Evolutionary conservation across 2,113 vertebrate species (phyloP), one percentile per base, ranked within the genome.

Genomic region (Mirounga angustirostris): DNA sequence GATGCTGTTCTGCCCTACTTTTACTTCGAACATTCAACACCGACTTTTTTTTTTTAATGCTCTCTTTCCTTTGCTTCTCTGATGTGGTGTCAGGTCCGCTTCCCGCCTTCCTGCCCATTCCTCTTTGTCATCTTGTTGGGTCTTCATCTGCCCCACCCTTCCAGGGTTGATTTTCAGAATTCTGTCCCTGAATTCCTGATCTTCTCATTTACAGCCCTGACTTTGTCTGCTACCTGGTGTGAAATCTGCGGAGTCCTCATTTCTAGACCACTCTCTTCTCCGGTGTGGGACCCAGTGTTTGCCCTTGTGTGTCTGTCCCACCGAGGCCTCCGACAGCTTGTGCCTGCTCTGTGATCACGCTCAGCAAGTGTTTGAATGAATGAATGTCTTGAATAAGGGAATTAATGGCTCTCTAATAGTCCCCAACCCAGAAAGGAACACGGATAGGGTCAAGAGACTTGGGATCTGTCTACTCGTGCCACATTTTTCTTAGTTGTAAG

Each of bases 181-280:
- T 97, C 43, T 87, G 80, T 85, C 28, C 40, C 91, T 80, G 28
- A 36, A 50, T 95, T 92, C 86, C 86, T 91, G 26, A 86, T 81
- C 46, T 84, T 89, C 22, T 26, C 65, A 52, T 83, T 89, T 33
- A 80, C 59, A 94, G 5, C 46, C 22, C 0, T 71, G 92, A 4
- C 56, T 74, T 97, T 16, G 33, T 74, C 30, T 80, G 21, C 36
- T 56, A 0, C 21, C 71, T 79, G 46, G 16, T 58, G 9, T 89
- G 21, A 8, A 10, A 2, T 61, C 21, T 33, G 88, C 9, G 58
- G 43, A n/a, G 12, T 65, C 63, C 54, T 52, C 46, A 50, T 83
- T 43, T 93, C 71, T 76, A 52, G 46, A 80, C 46, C 19, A 30
- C 46, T 52, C n/a, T 59, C 67, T 40, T 52, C 56, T 11, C 30